Base-by-base conservation (phyloP, 2,797 vertebrate species). In the Intellagama lesueurii region DNA sequence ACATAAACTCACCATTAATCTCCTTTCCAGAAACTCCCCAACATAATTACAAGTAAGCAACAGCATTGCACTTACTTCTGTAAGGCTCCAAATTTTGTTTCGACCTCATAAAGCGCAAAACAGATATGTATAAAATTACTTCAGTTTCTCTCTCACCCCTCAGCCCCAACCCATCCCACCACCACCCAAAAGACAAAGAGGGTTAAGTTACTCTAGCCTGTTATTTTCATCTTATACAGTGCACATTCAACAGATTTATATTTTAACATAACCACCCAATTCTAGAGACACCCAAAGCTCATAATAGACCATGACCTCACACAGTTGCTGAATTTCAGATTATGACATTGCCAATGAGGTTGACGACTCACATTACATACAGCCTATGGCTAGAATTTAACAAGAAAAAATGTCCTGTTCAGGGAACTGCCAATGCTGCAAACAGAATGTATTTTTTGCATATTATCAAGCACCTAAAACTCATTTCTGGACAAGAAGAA, bases 1-100 rank as follows among this genome's bases (percentile, higher is more conserved):
- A 88, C 72, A 89, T 68, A 87, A 90, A 91, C 92, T 96, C 84
- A 91, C 86, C 88, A 90, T 91, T 94, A 92, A 92, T 35, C 91
- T 76, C 47, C 81, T 52, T 83, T 94, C 85, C 88, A 77, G 90
- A 87, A 85, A 92, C 4, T 92, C 93, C 85, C 19, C 32, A 84
- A 69, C 52, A 72, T 92, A 91, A 85, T 75, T 52, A 64, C 78
- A 88, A 44, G 44, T 5, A 64, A 88, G 28, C 0, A 89, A 78
- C 60, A 12, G 26, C 60, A 85, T 30, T 76, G 52, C 16, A 85
- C 56, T 68, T 30, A 30, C 5, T 4, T 60, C 76, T 68, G 88
- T 60, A 24, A 7, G 84, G 44, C 77, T 90, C 85, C 47, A 88
- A 66, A 0, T 88, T 82, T 49, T 88, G 70, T 87, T 82, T 35